A percentile compares a stretch with the other conserved stretches of the same genome.
These are phyloP conservation scores for Puma concolor DNA, from an alignment of 2,113 vertebrate genomes.

Conservation along the genomic window DNA sequence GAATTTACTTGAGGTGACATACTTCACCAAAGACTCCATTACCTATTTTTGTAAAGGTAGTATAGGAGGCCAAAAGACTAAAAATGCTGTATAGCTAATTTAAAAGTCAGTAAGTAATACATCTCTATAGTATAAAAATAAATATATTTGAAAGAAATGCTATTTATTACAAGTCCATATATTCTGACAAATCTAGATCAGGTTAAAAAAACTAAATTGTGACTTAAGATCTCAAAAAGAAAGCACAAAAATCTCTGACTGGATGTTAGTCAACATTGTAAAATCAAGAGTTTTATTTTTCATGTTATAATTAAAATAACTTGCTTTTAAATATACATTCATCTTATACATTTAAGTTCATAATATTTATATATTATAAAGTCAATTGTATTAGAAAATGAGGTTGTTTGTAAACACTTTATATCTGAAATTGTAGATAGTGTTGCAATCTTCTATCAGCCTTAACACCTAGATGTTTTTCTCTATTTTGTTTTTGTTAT, in stretches of 20 bases:
- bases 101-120: neutral
- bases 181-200: constrained; percentile 14
- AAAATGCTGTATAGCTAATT: neutral
- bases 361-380: neutral
- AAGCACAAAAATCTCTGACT: neutral
- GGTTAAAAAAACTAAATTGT: constrained; percentile 19
- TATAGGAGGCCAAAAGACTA: neutral
- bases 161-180: neutral
- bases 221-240: constrained; percentile 5
- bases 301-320: neutral
- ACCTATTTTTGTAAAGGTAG: constrained; percentile 18
- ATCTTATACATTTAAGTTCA: neutral
- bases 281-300: constrained; percentile 23
- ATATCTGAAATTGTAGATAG: neutral
- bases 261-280: neutral
- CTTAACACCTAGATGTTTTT: neutral
- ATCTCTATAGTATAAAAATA: neutral
- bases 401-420: neutral
- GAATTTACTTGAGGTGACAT: neutral
- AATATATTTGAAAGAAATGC: constrained; percentile 4
- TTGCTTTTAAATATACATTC: neutral
- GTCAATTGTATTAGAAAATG: neutral
- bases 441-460: neutral
- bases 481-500: neutral
- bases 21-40: neutral